Base-by-base conservation (phyloP, 2,888 invertebrate species). In the Achlya flavicornis region DNA sequence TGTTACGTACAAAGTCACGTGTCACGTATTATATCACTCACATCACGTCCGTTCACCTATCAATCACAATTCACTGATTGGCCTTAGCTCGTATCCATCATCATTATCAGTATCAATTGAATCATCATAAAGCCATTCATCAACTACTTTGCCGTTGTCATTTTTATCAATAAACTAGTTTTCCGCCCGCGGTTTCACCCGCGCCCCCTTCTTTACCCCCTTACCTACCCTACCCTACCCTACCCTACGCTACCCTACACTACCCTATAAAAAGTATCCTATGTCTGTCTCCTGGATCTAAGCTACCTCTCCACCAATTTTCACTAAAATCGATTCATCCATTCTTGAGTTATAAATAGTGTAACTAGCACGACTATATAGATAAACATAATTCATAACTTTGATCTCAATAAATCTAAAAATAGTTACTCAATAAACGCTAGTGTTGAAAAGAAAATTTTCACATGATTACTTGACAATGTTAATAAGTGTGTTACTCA, bases 31-130 rank as follows among this genome's bases (percentile, higher is more conserved):
- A 26, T 41, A 12, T 12, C 41, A 11, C 41, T 12, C 41, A 41
- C 41, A 26, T 43, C 19, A 26, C 35, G 35, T 58, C 60, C 59
- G 2, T 41, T 57, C 48, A 59, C 53, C 58, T 32, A 63, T 61
- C 57, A 26, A 26, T 35, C 57, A 43, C 60, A 58, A 53, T 59
- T 43, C 43, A 46, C 19, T 63, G 63, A 62, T 65, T 53, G 57
- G 59, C 64, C 61, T 61, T 57, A 41, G 48, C n/a, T 48, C 48
- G 16, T 48, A 48, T 16, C 5, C 8, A 48, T 48, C 48, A 6
- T 53, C 53, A 53, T 53, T 10, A 53, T 46, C 46, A 46, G 43
- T 43, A 14, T 43, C 43, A 43, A 43, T 43, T 14, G 14, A 43
- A 43, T 43, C 48, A 48, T n/a, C 14, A 46, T 48, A 16, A 16